phyloP scores from a whole-genome alignment of 2,113 vertebrate species.

The Lycocorax pyrrhopterus region DNA sequence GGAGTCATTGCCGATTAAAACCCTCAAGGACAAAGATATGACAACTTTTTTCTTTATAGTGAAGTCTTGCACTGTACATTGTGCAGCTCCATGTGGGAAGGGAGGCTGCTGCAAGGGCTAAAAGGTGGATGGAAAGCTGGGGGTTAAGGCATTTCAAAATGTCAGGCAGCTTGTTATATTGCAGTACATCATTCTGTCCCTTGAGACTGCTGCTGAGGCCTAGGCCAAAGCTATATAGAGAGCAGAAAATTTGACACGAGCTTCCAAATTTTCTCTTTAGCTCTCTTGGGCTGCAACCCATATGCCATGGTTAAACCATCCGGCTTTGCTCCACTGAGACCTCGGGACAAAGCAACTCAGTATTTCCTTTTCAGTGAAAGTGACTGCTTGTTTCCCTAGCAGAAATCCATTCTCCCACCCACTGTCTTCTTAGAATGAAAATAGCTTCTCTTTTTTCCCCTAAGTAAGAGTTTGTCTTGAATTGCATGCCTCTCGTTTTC shows the following conservation, averaged over 20 bases:
- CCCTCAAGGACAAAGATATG: conserved; percentile 70
- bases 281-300: conserved; percentile 55
- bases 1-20: conserved; percentile 73
- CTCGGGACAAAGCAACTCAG: conserved; percentile 26
- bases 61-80: not conserved
- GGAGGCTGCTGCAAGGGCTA: conserved; percentile 11
- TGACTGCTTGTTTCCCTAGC: conserved; percentile 18
- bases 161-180: conserved; percentile 69
- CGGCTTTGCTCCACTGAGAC: conserved; percentile 35
- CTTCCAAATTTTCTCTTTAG: conserved; percentile 51
- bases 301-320: conserved; percentile 52
- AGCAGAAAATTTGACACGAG: conserved; percentile 58
- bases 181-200: conserved; percentile 71
- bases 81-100: not conserved
- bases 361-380: conserved; percentile 56
- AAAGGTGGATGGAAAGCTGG: conserved; percentile 33
- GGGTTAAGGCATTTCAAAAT: conserved; percentile 65
- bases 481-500: not conserved
- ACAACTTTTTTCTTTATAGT: conserved; percentile 35
- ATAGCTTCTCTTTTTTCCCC: not conserved
- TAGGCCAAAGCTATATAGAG: conserved; percentile 22
- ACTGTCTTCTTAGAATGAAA: conserved; percentile 41
- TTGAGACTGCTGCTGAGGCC: conserved; percentile 22
- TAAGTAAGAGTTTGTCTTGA: not conserved
- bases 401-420: conserved; percentile 41